Evolutionary conservation across 2,797 vertebrate genomes (phyloP).

Genomic region (Leptatherina wallacei): DNA sequence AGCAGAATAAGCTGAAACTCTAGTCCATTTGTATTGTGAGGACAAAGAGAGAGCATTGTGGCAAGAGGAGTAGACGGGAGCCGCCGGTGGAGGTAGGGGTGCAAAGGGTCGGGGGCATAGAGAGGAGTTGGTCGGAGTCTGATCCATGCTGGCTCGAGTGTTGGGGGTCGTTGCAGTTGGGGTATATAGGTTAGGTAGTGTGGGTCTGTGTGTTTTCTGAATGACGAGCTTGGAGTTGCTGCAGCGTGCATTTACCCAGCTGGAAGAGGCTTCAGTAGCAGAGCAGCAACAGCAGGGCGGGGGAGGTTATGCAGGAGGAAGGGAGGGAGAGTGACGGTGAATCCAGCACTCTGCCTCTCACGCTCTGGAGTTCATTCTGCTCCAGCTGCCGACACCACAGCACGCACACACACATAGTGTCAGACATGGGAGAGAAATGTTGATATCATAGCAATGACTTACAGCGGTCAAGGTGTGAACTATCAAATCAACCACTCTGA

Average conservation of each 20-base stretch:
- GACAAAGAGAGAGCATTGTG: conserved; percentile 82
- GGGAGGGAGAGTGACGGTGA: conserved; percentile 65
- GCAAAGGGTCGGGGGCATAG: conserved; percentile 63
- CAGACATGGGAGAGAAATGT: conserved; percentile 39
- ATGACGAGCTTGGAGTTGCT: conserved; percentile 80
- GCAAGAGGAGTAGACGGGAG: conserved; percentile 61
- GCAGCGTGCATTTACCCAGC: conserved; percentile 82
- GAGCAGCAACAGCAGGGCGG: conserved; percentile 66
- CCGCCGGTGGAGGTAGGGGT: conserved; percentile 69
- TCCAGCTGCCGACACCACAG: conserved; percentile 71
- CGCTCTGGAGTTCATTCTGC: conserved; percentile 77
- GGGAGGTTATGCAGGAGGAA: conserved; percentile 63
- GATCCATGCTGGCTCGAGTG: conserved; percentile 71
- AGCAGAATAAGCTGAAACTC: conserved; percentile 86
- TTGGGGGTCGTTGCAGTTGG: conserved; percentile 30
- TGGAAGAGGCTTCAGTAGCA: conserved; percentile 73
- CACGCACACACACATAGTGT: conserved; percentile 36
- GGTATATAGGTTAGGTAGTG: conserved; percentile 70
- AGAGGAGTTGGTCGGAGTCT: conserved; percentile 66
- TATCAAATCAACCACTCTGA: conserved; percentile 37
- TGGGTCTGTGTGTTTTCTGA: conserved; percentile 68
- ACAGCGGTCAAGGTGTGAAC: conserved; percentile 53
- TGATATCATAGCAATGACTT: conserved; percentile 61
- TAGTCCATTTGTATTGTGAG: conserved; percentile 82
- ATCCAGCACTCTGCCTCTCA: conserved; percentile 76